These are phyloP conservation scores for Leptopilina boulardi DNA, from an alignment of 1,140 invertebrate species.

Conservation along the genomic window DNA sequence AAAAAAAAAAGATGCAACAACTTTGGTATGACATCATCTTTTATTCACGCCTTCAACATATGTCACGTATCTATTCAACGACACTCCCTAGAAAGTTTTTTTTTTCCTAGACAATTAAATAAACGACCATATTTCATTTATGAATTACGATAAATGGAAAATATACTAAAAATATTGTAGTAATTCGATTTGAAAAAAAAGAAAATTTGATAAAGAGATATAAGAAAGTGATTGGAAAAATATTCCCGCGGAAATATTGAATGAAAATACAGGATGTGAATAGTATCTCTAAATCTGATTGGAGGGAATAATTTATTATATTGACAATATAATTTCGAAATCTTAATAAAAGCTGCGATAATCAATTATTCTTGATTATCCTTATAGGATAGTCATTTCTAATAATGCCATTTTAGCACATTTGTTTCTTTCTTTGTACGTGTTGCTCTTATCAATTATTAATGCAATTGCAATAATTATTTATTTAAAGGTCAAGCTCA, in stretches of 20 bases:
- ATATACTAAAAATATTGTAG: too few species aligned
- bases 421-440: neutral
- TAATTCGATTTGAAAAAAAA: too few species aligned
- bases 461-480: too few species aligned
- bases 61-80: slow-evolving; percentile 43
- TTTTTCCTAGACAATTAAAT: slow-evolving; percentile 54
- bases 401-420: neutral
- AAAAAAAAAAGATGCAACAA: slow-evolving; percentile 61
- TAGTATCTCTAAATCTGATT: slow-evolving; percentile 7
- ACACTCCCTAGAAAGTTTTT: slow-evolving; percentile 64
- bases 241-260: neutral
- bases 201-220: too few species aligned
- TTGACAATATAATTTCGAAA: neutral
- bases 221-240: too few species aligned
- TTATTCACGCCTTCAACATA: slow-evolving; percentile 53
- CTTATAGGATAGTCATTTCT: too few species aligned
- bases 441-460: too few species aligned
- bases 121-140: slow-evolving; percentile 53
- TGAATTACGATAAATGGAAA: too few species aligned
- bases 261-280: too few species aligned
- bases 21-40: slow-evolving; percentile 55
- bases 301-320: slow-evolving; percentile 5
- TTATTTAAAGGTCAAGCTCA: too few species aligned
- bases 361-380: slow-evolving; percentile 11
- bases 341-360: neutral